Evolutionary conservation across 2,888 invertebrate genomes (phyloP).

Genomic region (Steinernema hermaphroditum): DNA sequence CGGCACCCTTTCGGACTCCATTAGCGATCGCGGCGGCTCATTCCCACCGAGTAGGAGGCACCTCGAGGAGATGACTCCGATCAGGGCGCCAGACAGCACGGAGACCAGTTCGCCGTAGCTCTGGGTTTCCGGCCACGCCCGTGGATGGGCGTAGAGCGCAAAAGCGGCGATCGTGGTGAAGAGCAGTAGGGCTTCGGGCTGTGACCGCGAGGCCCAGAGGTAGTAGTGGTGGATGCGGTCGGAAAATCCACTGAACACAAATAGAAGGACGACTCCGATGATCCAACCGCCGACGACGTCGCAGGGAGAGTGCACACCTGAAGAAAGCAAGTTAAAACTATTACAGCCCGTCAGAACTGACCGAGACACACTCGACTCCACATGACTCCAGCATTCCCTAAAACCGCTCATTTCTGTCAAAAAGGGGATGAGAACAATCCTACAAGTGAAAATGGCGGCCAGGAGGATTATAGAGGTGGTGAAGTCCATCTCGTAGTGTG

Average conservation of each 20-base stretch:
- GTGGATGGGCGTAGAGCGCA: slow-evolving; percentile 39
- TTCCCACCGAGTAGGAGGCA: background rate
- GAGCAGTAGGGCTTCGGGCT: slow-evolving; percentile 29
- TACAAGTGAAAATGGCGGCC: slow-evolving; percentile 38
- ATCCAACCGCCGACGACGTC: slow-evolving; percentile 48
- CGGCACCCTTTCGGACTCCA: background rate
- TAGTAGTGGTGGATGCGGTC: slow-evolving; percentile 39
- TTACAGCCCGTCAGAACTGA: background rate
- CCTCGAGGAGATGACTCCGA: background rate
- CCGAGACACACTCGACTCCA: slow-evolving; percentile 41
- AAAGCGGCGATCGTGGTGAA: slow-evolving; percentile 34
- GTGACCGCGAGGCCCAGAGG: slow-evolving; percentile 33
- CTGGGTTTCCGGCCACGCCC: slow-evolving; percentile 49
- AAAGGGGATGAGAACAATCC: slow-evolving; percentile 26
- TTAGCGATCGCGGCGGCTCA: background rate
- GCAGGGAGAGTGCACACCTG: slow-evolving; percentile 47
- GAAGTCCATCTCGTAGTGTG: slow-evolving; percentile 42
- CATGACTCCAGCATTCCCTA: slow-evolving; percentile 46
- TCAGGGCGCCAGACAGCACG: slow-evolving; percentile 38
- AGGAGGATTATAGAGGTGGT: slow-evolving; percentile 39
- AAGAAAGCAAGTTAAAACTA: slow-evolving; percentile 11
- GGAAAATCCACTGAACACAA: slow-evolving; percentile 34
- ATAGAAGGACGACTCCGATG: slow-evolving; percentile 39
- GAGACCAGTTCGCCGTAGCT: slow-evolving; percentile 46
- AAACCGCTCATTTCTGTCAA: background rate